Evolutionary conservation across 2,888 invertebrate genomes (phyloP).

Genomic region (Aphodius sticticus): DNA sequence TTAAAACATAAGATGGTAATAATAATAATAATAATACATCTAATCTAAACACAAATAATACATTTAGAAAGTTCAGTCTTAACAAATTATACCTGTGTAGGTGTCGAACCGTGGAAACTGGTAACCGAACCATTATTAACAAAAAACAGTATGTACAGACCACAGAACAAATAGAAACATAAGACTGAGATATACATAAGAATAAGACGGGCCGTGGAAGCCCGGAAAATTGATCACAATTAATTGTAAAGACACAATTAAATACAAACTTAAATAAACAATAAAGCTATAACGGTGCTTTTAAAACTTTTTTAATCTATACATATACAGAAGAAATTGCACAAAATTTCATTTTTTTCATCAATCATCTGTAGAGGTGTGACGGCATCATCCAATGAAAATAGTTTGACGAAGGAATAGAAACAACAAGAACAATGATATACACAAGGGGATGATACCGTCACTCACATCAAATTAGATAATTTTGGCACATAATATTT

Average conservation of each 20-base stretch:
- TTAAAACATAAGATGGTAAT: background rate
- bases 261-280: conserved; percentile 4
- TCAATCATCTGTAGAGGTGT: background rate
- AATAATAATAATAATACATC: background rate
- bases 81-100: conserved; percentile 4
- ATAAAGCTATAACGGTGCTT: background rate
- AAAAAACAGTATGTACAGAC: background rate
- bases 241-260: background rate
- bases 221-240: background rate
- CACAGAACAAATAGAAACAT: background rate
- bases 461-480: background rate
- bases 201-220: background rate
- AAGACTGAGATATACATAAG: background rate
- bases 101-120: background rate
- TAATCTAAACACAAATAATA: background rate
- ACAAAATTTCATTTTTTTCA: conserved; percentile 47
- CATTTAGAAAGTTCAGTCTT: background rate
- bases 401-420: background rate
- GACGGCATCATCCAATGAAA: background rate
- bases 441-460: background rate
- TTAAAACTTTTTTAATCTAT: conserved; percentile 16
- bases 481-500: background rate
- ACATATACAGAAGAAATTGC: conserved; percentile 44
- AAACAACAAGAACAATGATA: background rate
- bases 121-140: background rate